Percentiles rank a stretch among this genome's conserved stretches.
Evolutionary conservation across 35 echinoderm and acorn worm species (phyloP).

Genomic region (Lytechinus variegatus): DNA sequence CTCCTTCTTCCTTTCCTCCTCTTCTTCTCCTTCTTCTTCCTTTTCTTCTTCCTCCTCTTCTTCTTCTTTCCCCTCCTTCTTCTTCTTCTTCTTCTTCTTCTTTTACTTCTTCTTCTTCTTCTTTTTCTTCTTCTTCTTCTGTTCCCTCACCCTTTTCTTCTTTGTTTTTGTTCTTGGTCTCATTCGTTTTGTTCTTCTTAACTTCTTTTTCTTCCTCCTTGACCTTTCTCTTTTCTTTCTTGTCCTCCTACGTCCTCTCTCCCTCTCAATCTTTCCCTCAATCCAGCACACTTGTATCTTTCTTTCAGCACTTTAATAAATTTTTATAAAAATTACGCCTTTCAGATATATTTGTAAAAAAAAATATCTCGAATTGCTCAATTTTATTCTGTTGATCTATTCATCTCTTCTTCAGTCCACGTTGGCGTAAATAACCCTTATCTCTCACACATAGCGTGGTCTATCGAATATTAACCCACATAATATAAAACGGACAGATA

Average conservation of each 20-base stretch:
- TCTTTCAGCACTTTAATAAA: background rate
- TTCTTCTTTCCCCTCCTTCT: background rate
- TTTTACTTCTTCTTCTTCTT: background rate
- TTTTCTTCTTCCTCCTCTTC: background rate
- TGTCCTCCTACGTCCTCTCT: background rate
- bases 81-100: background rate
- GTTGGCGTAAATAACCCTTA: background rate
- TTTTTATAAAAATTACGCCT: background rate
- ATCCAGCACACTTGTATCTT: background rate
- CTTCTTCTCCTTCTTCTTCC: background rate
- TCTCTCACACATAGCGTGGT: background rate
- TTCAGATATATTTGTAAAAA: too few species aligned
- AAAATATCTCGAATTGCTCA: too few species aligned
- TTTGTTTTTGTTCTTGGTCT: background rate
- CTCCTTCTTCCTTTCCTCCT: background rate
- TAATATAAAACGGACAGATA: background rate
- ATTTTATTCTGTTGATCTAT: too few species aligned
- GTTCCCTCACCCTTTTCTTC: background rate
- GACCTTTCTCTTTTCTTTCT: background rate
- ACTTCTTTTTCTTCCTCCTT: background rate
- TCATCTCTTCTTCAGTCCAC: background rate
- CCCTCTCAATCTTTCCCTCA: background rate
- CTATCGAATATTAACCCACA: background rate
- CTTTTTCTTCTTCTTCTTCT: background rate
- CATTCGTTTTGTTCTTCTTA: too few species aligned